Conservation (phyloP, 1,140 invertebrate species). For the Luehdorfia chinensis region DNA sequence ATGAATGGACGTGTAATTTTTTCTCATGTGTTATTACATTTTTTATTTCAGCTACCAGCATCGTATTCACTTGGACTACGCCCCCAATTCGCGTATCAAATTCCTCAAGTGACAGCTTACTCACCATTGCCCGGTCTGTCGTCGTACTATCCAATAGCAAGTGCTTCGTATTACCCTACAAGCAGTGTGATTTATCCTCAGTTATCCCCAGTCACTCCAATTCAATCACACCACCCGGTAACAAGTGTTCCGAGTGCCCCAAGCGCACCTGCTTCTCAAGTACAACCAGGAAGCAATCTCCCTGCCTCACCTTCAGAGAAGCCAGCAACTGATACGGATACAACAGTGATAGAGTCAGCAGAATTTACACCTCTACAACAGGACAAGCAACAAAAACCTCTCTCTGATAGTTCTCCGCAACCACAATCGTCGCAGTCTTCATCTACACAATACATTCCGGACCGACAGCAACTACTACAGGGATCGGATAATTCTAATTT, state of each 20-base stretch:
- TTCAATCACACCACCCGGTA: constrained; percentile 18
- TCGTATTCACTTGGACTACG: constrained; percentile 33
- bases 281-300: background rate
- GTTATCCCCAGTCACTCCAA: constrained; percentile 11
- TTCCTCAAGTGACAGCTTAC: constrained; percentile 33
- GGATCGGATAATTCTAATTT: too few species aligned
- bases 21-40: too few species aligned
- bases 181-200: constrained; percentile 31
- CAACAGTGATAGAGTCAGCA: constrained; percentile 59
- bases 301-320: constrained; percentile 24
- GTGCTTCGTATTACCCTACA: constrained; percentile 35
- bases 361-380: constrained; percentile 38
- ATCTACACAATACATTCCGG: background rate
- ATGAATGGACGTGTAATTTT: too few species aligned
- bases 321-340: constrained; percentile 50
- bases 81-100: constrained; percentile 46
- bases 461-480: background rate
- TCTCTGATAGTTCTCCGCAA: constrained; percentile 13
- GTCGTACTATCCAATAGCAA: constrained; percentile 31
- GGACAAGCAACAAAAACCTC: constrained; percentile 23
- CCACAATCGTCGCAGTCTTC: background rate
- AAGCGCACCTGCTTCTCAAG: constrained; percentile 1
- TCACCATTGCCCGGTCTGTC: constrained; percentile 26
- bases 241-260: constrained; percentile 18
- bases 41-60: constrained; percentile 42